Conservation (phyloP, 2,797 vertebrate species). For the Todus mexicanus region DNA sequence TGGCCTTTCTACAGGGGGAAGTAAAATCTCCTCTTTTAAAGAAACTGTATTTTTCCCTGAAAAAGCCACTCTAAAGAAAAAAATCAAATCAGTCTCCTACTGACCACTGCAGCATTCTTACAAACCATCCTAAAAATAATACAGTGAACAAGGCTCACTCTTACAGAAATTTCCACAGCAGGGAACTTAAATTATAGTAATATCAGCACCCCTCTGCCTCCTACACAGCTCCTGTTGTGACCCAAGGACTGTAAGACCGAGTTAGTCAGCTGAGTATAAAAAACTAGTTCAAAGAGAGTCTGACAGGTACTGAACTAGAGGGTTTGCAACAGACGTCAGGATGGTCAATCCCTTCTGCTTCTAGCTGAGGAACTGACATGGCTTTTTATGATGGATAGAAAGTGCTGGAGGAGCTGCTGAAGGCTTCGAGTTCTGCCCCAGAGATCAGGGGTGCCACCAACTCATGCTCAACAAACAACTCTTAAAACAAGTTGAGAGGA, state of each 20-base stretch:
- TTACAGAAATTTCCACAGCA: neutral
- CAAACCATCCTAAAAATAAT: neutral
- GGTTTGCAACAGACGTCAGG: neutral
- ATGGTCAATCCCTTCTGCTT: neutral
- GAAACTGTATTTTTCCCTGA: neutral
- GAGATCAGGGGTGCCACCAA: accelerated
- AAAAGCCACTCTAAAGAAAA: neutral
- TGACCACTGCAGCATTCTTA: neutral
- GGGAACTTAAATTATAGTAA: neutral
- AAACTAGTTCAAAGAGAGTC: neutral
- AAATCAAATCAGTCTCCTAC: neutral
- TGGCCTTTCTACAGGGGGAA: neutral
- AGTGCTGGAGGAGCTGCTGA: neutral
- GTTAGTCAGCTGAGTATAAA: neutral
- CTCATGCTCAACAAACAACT: neutral
- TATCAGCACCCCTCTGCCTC: neutral
- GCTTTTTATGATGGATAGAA: neutral
- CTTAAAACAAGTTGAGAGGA: neutral
- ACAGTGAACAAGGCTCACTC: neutral
- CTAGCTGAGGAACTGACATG: accelerated
- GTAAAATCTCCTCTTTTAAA: neutral
- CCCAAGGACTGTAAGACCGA: neutral
- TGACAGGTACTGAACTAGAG: neutral
- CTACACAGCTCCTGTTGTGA: neutral
- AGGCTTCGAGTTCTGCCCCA: neutral